phyloP scores from a whole-genome alignment of 2,113 vertebrate species.

The Oncorhynchus masou region DNA sequence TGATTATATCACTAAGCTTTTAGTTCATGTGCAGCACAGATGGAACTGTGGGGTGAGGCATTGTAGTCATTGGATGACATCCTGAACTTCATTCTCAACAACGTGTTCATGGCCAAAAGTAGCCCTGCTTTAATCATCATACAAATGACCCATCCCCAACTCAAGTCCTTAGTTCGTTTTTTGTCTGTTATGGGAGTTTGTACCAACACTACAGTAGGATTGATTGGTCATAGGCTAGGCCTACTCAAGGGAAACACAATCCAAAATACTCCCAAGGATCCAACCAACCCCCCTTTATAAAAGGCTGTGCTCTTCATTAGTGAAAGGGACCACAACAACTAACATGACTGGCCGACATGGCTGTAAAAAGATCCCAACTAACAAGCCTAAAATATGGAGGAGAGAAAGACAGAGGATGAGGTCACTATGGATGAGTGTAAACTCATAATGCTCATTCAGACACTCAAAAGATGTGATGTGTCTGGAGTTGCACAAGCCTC shows the following conservation, averaged over 20 bases:
- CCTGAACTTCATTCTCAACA: neutral
- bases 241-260: neutral
- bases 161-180: neutral
- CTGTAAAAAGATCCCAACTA: constrained; percentile 47
- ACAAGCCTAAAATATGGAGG: constrained; percentile 39
- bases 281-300: neutral
- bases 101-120: neutral
- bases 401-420: constrained; percentile 20
- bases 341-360: constrained; percentile 48
- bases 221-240: neutral
- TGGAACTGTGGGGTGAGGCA: constrained; percentile 54
- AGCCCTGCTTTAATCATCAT: neutral
- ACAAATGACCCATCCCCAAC: no score
- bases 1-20: constrained; percentile 56
- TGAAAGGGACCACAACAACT: constrained; percentile 48
- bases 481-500: neutral
- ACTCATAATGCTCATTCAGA: neutral
- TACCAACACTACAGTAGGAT: neutral
- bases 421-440: constrained; percentile 10
- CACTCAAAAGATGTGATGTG: neutral
- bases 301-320: constrained; percentile 59
- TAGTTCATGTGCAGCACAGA: constrained; percentile 50
- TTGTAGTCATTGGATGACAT: constrained; percentile 22
- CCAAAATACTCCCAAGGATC: constrained; percentile 47
- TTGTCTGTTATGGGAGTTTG: neutral